Evolutionary conservation across 2,888 invertebrate genomes (phyloP), one percentile per base, ranked within the genome.

Genomic region (Mythimna pallens): DNA sequence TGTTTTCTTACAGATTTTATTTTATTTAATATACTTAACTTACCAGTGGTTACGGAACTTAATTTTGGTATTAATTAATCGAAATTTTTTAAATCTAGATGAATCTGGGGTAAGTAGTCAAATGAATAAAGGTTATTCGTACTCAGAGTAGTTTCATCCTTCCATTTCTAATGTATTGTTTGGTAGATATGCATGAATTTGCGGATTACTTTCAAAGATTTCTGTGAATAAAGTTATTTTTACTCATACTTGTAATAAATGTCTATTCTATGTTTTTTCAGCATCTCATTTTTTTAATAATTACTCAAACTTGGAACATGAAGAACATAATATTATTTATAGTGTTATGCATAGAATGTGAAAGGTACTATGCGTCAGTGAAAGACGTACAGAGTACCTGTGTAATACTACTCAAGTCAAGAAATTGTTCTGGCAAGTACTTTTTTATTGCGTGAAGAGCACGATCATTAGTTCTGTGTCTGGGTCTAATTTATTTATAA

Each of bases 361-460:
- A 70, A 57, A 64, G 58, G 20, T 58, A 58, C 20, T 65, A 65
- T 30, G 36, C 14, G 7, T 12, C 17, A 30, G 30, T 57, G 55
- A 25, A 3, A 57, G 25, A 57, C 17, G 17, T 57, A 22, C 50
- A 70, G 20, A 40, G 25, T 22, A 50, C 36, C 5, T 64, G 64
- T 25, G 17, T 34, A 50, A 25, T 65, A 36, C 40, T 47, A 47
- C 47, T 14, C 17, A 47, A 36, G 20, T 36, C 25, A 1, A 22
- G 20, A 47, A 17, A 70, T 10, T 58, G n/a, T 47, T 58, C 66
- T 5, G 66, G 66, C 58, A 47, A 66, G 30, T 64, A 47, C 17
- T 47, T 22, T 8, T 22, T 61, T 14, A 43, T 43, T 10, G 40
- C 4, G 40, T 43, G 40, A 40, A 2, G 40, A 40, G 40, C 10